Evolutionary conservation across 2,797 vertebrate genomes (phyloP), one percentile per base, ranked within the genome.

Genomic region (Varecia variegata): DNA sequence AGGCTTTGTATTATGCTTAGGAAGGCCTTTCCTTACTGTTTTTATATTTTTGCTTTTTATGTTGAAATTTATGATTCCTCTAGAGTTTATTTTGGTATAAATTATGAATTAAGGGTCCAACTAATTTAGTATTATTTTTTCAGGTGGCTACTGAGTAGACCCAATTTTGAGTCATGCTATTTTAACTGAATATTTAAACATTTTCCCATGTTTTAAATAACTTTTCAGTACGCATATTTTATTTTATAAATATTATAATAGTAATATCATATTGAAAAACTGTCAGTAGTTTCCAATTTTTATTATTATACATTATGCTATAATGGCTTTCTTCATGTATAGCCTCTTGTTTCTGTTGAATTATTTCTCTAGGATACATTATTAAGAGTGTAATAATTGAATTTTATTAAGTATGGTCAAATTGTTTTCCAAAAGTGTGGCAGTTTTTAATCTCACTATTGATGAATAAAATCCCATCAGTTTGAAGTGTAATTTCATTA

Each of bases 51-150:
- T 40, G 6, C 25, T 83, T 93, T 92, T 91, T 70, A 62, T 76
- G 40, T 70, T 96, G 68, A 81, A 93, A 77, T 43, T 67, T 92
- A 89, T 92, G 5, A 35, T 82, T 94, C 43, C 67, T 81, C 62
- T 92, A 65, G 54, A 88, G 86, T 67, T 71, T 90, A 52, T 79
- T 87, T 89, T 89, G 73, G 20, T 74, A 8, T 89, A 81, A 96
- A 86, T 67, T 93, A 35, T 45, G 7, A 92, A 87, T 94, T 94
- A 62, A 25, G 8, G 14, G 70, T 68, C 18, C 80, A 96, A 90
- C 67, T 60, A 43, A 74, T 93, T 94, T 76, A 86, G 15, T 74
- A 54, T 90, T 92, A 79, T 88, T 88, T 92, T 88, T 83, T 84
- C 65, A 73, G 45, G 40, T 88, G 62, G 38, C 52, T 84, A 56